Evolutionary conservation across 2,113 vertebrate genomes (phyloP), one percentile per base, ranked within the genome.

Genomic region (Paradoxurus hermaphroditus): DNA sequence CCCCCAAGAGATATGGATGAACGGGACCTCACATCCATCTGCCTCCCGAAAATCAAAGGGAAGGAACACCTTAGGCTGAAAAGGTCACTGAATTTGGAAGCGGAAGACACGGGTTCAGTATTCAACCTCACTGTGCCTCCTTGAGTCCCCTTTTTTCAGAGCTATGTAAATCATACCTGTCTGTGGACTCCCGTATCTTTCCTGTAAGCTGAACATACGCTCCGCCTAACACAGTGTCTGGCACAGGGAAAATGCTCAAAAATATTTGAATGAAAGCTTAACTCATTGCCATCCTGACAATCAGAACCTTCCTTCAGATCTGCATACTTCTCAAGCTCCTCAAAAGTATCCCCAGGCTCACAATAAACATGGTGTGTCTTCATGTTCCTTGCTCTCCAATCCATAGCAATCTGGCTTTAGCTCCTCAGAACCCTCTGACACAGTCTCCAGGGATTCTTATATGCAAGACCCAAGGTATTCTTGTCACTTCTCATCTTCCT

Each of bases 21-120:
- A 56, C 2, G 1, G 62, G 44, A 21, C 86, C 27, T 34, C 39
- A 27, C 65, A 19, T 41, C 39, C 78, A 75, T 78, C 72, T 86
- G 31, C 41, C 23, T 96, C 72, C 87, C 73, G 90, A 90, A 90
- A 86, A 18, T 31, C 27, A 12, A 82, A 95, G 62, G 56, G 73
- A 87, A 34, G 65, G 78, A 68, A 73, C 3, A 14, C 27, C 5
- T 15, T 27, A 70, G 18, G 77, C 59, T 82, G 36, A 68, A 65
- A 51, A 78, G 13, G 31, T 78, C 83, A 14, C 36, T 63, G 78
- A 59, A 46, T n/a, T 83, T 82, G 79, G 82, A 67, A 93, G 46
- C 67, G 49, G 83, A 79, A 82, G 18, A 34, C 27, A 29, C 53
- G n/a, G 7, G 13, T 16, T 86, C 78, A 19, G 7, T 2, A 67